Evolutionary conservation across 2,797 vertebrate species (phyloP), one percentile per base, ranked within the genome.

Genomic region (Sebastes diaconus): DNA sequence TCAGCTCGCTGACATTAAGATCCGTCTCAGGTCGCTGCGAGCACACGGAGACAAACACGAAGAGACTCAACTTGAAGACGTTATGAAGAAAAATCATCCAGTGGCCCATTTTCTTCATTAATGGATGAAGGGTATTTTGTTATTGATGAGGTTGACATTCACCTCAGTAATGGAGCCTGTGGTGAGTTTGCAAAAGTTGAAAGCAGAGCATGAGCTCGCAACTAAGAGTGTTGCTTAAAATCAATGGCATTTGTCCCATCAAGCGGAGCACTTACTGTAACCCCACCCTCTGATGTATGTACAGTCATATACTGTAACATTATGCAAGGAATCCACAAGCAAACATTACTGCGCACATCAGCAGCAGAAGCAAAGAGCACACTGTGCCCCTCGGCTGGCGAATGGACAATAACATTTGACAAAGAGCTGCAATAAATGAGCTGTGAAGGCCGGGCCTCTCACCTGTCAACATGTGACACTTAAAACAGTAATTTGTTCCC

Each of bases 381-480:
- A 16, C 18, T 7, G 75, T 46, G 68, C 16, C 36, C 64, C 60
- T 79, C 58, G 32, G 74, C 84, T 78, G 25, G 3, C 59, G 80
- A 78, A 85, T 70, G 84, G 80, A 88, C 87, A 86, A 78, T 80
- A 90, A 80, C 58, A 32, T 89, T 84, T 88, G 79, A 91, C 88
- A 87, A 92, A 90, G 86, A 85, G 80, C 72, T 13, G 80, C 90
- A 88, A 84, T 89, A 92, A 95, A 94, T 92, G 92, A 94, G 90
- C 92, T 89, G 90, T 91, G 87, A 94, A 92, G 86, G 87, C 88
- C 39, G 80, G 78, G 87, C 90, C 91, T 88, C 91, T 94, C 85
- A 84, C 90, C 92, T 93, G 93, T 94, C 93, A 93, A 87, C 92
- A 84, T 87, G 89, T 88, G 90, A 93, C 93, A 94, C 93, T 94